Conservation (phyloP, 2,113 vertebrate species). For the Tamias sibiricus region DNA sequence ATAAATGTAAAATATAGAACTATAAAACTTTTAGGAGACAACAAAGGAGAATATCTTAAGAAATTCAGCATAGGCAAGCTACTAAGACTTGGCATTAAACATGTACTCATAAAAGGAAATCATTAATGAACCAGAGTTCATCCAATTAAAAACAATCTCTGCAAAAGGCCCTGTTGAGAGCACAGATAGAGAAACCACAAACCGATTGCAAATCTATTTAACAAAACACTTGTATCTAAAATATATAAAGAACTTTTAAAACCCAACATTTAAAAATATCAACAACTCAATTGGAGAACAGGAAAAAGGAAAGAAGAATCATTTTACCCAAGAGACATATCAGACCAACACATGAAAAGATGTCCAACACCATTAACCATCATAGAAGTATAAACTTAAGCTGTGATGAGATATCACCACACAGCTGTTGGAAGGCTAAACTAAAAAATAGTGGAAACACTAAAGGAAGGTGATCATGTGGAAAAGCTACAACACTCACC, state of each 20-base stretch:
- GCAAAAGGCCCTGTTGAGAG: neutral
- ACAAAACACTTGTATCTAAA: neutral
- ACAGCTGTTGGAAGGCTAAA: neutral
- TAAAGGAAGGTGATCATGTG: neutral
- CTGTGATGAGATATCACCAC: neutral
- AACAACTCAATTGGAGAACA: neutral
- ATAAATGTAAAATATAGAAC: neutral
- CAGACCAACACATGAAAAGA: neutral
- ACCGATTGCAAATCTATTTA: neutral
- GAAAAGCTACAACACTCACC: neutral
- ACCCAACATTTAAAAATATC: neutral
- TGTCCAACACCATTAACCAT: neutral
- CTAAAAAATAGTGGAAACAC: neutral
- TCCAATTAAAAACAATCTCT: neutral
- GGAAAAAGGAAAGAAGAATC: neutral
- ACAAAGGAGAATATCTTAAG: neutral
- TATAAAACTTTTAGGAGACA: neutral
- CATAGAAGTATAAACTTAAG: neutral
- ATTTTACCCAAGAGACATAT: neutral
- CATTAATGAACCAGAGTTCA: neutral
- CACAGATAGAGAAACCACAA: neutral
- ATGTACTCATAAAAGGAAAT: neutral
- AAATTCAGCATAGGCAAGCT: neutral
- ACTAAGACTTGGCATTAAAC: conserved; percentile 13
- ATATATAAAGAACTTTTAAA: neutral